phyloP scores from a whole-genome alignment of 2,888 invertebrate species.

The Lamellibrachia columna region DNA sequence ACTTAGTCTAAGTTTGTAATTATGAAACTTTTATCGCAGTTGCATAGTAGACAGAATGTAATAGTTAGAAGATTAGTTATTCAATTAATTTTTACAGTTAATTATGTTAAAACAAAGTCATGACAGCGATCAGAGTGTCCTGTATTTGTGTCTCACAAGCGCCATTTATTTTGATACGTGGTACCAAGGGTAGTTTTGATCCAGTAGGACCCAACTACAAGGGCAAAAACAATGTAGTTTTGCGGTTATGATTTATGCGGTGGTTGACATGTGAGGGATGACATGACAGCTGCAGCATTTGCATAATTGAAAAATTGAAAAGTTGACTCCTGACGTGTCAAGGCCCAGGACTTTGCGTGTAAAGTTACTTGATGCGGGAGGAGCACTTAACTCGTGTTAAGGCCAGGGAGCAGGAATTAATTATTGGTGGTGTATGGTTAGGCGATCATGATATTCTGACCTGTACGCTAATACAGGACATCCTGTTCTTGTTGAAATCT shows the following conservation, averaged over 20 bases:
- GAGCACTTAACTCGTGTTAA: conserved; percentile 13
- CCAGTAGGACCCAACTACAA: neutral
- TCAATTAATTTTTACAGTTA: conserved; percentile 18
- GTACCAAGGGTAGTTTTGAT: neutral
- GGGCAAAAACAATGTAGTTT: conserved; percentile 16
- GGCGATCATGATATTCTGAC: neutral
- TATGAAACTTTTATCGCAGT: too few relatives aligned
- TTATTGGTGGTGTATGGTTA: conserved; percentile 21
- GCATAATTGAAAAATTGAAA: conserved; percentile 23
- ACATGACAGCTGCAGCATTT: neutral
- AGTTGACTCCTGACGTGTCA: neutral
- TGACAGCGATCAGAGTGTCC: neutral
- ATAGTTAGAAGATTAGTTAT: neutral
- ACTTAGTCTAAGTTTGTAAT: too few relatives aligned
- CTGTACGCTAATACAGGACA: neutral
- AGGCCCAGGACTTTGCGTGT: neutral
- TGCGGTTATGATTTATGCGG: conserved; percentile 20
- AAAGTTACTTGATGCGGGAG: neutral
- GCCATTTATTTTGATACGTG: too few relatives aligned
- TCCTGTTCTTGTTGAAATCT: conserved; percentile 24
- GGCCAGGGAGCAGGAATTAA: conserved; percentile 20
- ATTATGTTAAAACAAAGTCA: conserved; percentile 17
- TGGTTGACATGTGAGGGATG: neutral
- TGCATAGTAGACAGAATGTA: neutral
- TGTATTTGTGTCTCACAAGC: neutral